Evolutionary conservation across 2,888 invertebrate genomes (phyloP), one percentile per base, ranked within the genome.

Genomic region (Congeria kusceri): DNA sequence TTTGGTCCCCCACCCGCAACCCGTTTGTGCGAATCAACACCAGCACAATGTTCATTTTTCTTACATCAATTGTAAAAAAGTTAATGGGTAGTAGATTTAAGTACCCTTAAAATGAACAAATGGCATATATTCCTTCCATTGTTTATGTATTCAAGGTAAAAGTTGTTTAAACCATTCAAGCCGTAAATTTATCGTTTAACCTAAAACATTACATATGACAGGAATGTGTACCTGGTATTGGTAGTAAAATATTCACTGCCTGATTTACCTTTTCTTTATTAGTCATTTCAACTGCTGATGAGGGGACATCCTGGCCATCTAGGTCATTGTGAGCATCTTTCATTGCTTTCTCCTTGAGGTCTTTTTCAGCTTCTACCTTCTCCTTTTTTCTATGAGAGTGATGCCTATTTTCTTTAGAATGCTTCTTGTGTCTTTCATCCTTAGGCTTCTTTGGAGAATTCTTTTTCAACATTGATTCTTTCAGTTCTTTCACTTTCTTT

Each of bases 201-300:
- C n/a, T n/a, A n/a, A n/a, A n/a, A n/a, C n/a, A n/a, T n/a, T n/a
- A n/a, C n/a, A n/a, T n/a, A n/a, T n/a, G n/a, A n/a, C n/a, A n/a
- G n/a, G n/a, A n/a, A n/a, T n/a, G n/a, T n/a, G n/a, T n/a, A n/a
- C n/a, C n/a, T n/a, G n/a, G n/a, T n/a, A n/a, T n/a, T n/a, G n/a
- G n/a, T n/a, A n/a, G n/a, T n/a, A n/a, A n/a, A n/a, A 5, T 28
- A 7, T n/a, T 20, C 20, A 32, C 64, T 53, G 20, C 20, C 49
- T 49, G 13, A 27, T 74, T 61, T 77, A 91, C 92, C 90, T 92
- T 92, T 76, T 91, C 88, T 72, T 91, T 90, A 62, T 91, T 92
- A 64, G 90, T 91, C 72, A 92, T 86, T 58, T 92, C 92, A 13
- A 91, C 90, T 39, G 92, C 92, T 63, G 92, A 92, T 44, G 90